Evolutionary conservation across 2,797 vertebrate genomes (phyloP), one percentile per base, ranked within the genome.

Genomic region (Ciconia nigra): DNA sequence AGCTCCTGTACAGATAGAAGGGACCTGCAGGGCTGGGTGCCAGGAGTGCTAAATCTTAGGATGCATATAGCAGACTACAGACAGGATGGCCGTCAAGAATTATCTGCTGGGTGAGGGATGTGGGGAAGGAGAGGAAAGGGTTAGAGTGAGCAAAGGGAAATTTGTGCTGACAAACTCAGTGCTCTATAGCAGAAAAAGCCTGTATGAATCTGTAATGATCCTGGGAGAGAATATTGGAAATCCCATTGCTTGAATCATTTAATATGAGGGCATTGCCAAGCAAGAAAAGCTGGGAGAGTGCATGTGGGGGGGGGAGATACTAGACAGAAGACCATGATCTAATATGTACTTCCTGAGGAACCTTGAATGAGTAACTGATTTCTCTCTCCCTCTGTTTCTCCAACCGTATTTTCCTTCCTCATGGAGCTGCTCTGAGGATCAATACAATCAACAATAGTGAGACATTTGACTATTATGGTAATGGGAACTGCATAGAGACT

Each of bases 1-100:
- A 91, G 55, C 74, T 96, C 71, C 85, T 89, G 44, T 61, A n/a
- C 46, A 25, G 41, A 73, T 17, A 90, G 67, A 83, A 89, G 78
- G 62, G 46, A 95, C 93, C 87, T 87, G 86, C 74, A 67, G 83
- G 94, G 92, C 92, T 74, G 58, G 35, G 54, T 0, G 35, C 93
- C 96, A 97, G 72, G 12, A 83, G 49, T 47, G 8, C 29, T 96
- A 84, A 91, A 96, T 95, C 92, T 95, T 87, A 83, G 65, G 61
- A 52, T 70, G 83, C 63, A 24, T 29, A 69, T 1, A 63, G 57
- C 58, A 83, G 35, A 15, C 42, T 57, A 85, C 52, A 83, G 76
- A 46, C 54, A 70, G 59, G 31, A 89, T 55, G 76, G 49, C 35
- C 21, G 7, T 84, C 85, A 74, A 46, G 57, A 91, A 31, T 69